phyloP scores from a whole-genome alignment of 2,888 invertebrate genomes.

The Diplazon laetatorius region DNA sequence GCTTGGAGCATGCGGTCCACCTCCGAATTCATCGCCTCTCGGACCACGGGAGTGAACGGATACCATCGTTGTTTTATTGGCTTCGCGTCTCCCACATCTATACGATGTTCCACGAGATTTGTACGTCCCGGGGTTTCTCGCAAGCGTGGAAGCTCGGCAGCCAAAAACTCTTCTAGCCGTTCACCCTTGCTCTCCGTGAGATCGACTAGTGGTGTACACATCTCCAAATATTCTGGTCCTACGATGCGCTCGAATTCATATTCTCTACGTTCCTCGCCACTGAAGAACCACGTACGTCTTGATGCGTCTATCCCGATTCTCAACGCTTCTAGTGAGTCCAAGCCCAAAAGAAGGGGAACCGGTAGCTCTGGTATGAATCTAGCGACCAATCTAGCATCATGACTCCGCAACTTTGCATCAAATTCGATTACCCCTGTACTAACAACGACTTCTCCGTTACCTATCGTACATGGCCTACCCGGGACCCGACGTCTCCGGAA shows the following conservation, averaged over 20 bases:
- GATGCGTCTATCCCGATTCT: too few species aligned
- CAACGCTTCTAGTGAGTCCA: too few species aligned
- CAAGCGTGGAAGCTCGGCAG: neutral
- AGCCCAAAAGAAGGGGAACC: too few species aligned
- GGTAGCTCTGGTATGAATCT: too few species aligned
- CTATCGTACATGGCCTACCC: too few species aligned
- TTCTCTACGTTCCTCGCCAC: neutral
- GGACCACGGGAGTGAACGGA: neutral
- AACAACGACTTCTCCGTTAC: too few species aligned
- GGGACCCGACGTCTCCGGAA: too few species aligned
- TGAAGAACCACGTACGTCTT: too few species aligned
- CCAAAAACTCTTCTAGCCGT: neutral
- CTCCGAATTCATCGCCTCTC: neutral
- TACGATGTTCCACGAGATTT: neutral
- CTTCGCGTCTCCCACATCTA: neutral
- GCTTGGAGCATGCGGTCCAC: neutral
- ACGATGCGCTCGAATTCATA: constrained; percentile 20
- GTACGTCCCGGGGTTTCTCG: neutral
- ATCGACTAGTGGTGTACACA: neutral
- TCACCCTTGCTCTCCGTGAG: neutral
- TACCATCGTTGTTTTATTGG: neutral
- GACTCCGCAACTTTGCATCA: too few species aligned
- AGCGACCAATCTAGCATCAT: too few species aligned
- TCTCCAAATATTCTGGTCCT: constrained; percentile 57
- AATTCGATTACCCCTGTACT: too few species aligned